Percentiles rank a stretch among this genome's conserved stretches.
phyloP scores from a whole-genome alignment of 2,888 invertebrate genomes.

The Spatulosminthurus flaviceps region DNA sequence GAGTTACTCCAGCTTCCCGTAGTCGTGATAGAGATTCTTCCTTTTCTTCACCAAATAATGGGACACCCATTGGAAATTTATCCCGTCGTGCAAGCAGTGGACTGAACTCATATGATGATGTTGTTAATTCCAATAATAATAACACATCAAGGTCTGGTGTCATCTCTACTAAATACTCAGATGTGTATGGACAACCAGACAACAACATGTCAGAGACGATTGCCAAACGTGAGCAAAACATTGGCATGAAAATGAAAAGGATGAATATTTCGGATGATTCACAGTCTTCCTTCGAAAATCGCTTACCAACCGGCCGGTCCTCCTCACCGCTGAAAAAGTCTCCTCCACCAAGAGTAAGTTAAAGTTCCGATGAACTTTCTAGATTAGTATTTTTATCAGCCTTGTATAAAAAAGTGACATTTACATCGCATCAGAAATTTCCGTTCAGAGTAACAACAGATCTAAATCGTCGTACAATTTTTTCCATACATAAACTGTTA shows the following conservation, averaged over 20 bases:
- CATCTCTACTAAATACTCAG: slow-evolving; percentile 44
- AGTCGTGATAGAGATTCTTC: slow-evolving; percentile 37
- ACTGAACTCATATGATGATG: slow-evolving; percentile 38
- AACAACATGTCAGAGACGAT: slow-evolving; percentile 8
- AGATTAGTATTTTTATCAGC: too few species aligned
- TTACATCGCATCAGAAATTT: too few species aligned
- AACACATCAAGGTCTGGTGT: neutral
- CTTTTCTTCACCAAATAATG: slow-evolving; percentile 6
- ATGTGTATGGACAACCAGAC: slow-evolving; percentile 22
- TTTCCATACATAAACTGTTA: too few species aligned
- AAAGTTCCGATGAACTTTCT: neutral
- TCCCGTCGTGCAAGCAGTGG: slow-evolving; percentile 42
- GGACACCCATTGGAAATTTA: neutral
- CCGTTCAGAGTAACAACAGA: too few species aligned
- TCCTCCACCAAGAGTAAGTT: slow-evolving; percentile 27
- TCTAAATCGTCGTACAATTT: too few species aligned
- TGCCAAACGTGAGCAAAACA: slow-evolving; percentile 39
- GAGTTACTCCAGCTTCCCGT: slow-evolving; percentile 24
- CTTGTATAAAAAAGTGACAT: too few species aligned
- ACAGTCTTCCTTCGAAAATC: slow-evolving; percentile 38
- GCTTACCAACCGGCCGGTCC: slow-evolving; percentile 14
- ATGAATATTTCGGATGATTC: slow-evolving; percentile 33
- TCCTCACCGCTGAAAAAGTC: slow-evolving; percentile 25
- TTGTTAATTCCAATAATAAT: slow-evolving; percentile 10
- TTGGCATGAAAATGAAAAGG: slow-evolving; percentile 45